These are phyloP conservation scores for Dysdera silvatica DNA, from an alignment of 1,140 invertebrate species.

Conservation along the genomic window DNA sequence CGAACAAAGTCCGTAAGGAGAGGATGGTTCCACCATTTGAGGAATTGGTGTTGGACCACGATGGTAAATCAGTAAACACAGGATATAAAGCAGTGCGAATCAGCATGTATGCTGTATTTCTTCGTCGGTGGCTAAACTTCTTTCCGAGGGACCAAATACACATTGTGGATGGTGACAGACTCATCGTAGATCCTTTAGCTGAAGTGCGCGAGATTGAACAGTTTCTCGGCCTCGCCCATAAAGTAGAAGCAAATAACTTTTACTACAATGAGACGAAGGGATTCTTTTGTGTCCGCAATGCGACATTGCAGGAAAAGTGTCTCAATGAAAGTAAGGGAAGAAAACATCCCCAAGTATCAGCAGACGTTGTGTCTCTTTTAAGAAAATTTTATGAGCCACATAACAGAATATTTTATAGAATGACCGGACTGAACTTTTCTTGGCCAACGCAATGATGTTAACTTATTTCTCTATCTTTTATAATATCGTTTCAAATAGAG, in stretches of 20 bases:
- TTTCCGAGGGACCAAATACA: slow-evolving; percentile 50
- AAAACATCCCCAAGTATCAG: slow-evolving; percentile 41
- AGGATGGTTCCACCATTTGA: slow-evolving; percentile 52
- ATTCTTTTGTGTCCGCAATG: slow-evolving; percentile 48
- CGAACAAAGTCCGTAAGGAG: slow-evolving; percentile 24
- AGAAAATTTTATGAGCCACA: slow-evolving; percentile 40
- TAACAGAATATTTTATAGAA: slow-evolving; percentile 41
- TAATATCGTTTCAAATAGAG: no score
- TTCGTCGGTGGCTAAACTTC: slow-evolving; percentile 64
- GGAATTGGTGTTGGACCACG: slow-evolving; percentile 60
- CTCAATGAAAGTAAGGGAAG: slow-evolving; percentile 45
- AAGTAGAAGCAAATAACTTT: slow-evolving; percentile 46
- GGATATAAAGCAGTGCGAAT: slow-evolving; percentile 67
- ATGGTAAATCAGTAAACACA: slow-evolving; percentile 70
- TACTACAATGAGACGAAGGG: slow-evolving; percentile 50
- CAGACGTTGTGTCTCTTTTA: slow-evolving; percentile 38
- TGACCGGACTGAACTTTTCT: slow-evolving; percentile 35
- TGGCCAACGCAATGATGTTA: slow-evolving; percentile 35
- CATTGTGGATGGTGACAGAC: slow-evolving; percentile 51
- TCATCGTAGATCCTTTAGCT: slow-evolving; percentile 47
- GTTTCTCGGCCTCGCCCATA: slow-evolving; percentile 46
- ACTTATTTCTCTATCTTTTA: no score
- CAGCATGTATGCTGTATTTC: slow-evolving; percentile 76
- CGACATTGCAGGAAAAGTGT: slow-evolving; percentile 37
- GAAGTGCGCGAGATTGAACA: slow-evolving; percentile 49